These are phyloP conservation scores for Baryphthengus martii DNA, from an alignment of 2,113 vertebrate genomes.

Conservation along the genomic window DNA sequence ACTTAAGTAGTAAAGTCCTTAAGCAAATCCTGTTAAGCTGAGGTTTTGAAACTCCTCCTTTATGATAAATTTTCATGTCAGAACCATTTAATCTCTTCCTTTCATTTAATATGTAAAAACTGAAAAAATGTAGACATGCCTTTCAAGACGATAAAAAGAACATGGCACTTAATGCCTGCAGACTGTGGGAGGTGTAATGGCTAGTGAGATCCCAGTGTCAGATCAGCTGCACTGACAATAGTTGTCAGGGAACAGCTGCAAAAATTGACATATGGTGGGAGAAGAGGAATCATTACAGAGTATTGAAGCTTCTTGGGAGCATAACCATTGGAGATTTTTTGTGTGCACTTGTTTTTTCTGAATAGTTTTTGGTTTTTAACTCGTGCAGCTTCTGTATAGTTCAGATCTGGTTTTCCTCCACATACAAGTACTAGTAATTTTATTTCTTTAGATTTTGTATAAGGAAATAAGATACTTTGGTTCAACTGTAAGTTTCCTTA, in stretches of 20 bases:
- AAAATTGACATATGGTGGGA: not conserved
- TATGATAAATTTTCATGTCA: not conserved
- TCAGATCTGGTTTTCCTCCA: accelerated
- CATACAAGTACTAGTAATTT: not conserved
- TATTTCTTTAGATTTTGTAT: not conserved
- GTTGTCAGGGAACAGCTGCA: not conserved
- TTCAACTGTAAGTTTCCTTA: not conserved
- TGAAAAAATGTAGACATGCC: not conserved
- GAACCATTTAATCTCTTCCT: not conserved
- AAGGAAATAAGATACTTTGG: not conserved
- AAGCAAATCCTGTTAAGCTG: not conserved
- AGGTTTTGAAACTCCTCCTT: not conserved
- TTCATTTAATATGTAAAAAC: not conserved
- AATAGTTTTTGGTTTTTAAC: not conserved
- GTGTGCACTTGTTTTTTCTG: not conserved
- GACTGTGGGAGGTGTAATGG: not conserved
- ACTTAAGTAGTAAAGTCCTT: not conserved
- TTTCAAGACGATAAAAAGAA: not conserved
- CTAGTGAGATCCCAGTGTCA: not conserved
- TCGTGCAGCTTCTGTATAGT: accelerated
- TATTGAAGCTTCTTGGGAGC: not conserved
- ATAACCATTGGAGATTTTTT: not conserved
- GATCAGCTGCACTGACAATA: not conserved
- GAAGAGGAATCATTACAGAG: not conserved
- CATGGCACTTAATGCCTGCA: not conserved